These are phyloP conservation scores for Norana najaformis DNA, from an alignment of 2,888 invertebrate species.

Conservation along the genomic window DNA sequence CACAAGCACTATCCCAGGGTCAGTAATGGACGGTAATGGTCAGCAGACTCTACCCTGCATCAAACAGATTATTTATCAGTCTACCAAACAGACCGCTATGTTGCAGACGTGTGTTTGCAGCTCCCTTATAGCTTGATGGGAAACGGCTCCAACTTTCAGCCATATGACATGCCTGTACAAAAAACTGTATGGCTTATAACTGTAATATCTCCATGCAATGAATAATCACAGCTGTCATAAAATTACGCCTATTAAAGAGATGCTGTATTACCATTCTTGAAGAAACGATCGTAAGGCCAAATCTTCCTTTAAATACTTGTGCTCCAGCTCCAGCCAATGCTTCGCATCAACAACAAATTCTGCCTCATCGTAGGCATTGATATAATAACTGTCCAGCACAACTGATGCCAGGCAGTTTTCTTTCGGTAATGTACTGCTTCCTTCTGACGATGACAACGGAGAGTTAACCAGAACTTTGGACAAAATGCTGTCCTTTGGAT, in stretches of 20 bases:
- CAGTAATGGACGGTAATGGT: background rate
- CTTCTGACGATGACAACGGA: background rate
- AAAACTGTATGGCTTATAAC: background rate
- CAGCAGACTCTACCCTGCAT: background rate
- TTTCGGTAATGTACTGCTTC: background rate
- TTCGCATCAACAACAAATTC: background rate
- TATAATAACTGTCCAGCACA: background rate
- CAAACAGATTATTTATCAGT: background rate
- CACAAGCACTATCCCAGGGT: too few relatives aligned
- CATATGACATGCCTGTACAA: background rate
- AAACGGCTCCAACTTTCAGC: background rate
- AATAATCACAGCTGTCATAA: background rate
- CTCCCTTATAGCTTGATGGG: background rate
- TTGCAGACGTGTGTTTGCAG: background rate
- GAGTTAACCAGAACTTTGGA: background rate
- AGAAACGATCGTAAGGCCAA: slow-evolving; percentile 13
- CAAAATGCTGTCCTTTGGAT: background rate
- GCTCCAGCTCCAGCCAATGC: background rate
- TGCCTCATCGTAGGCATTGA: background rate
- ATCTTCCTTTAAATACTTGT: slow-evolving; percentile 4
- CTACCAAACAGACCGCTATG: background rate
- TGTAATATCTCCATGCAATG: background rate
- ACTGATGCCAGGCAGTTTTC: background rate
- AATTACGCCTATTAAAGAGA: background rate
- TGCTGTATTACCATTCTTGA: background rate